A percentile compares a stretch with the other conserved stretches of the same genome.
phyloP scores from a whole-genome alignment of 2,797 vertebrate species.

The Ibycter americanus region DNA sequence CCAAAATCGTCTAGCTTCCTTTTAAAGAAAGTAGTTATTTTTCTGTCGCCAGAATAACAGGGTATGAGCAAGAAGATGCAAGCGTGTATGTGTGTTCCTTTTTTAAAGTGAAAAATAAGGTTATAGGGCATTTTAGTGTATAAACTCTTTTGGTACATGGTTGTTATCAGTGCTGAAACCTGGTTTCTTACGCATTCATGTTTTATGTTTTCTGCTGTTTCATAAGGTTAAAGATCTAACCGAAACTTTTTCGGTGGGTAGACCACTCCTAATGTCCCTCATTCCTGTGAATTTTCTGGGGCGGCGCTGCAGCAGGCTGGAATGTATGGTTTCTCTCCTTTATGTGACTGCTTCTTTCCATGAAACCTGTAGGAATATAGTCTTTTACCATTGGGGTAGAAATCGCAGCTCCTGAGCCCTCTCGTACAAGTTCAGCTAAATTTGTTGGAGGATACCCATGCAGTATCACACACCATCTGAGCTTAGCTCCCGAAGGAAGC shows the following conservation, averaged over 20 bases:
- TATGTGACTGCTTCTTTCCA: background rate
- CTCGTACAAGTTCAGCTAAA: fast-evolving
- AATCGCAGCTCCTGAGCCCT: background rate
- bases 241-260: background rate
- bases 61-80: background rate
- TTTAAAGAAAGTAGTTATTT: slow-evolving; percentile 47
- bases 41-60: background rate
- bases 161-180: background rate
- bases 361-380: background rate
- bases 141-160: background rate
- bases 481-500: background rate
- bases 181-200: background rate
- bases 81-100: background rate
- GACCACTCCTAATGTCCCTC: background rate
- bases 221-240: background rate
- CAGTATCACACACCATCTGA: fast-evolving
- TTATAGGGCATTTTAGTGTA: background rate
- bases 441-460: background rate
- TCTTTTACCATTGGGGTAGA: background rate
- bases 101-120: background rate
- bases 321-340: background rate
- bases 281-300: background rate
- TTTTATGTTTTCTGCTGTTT: background rate
- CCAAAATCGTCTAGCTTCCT: background rate
- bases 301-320: background rate